These are phyloP conservation scores for Actenoides hombroni DNA, from an alignment of 2,113 vertebrate species.

Conservation along the genomic window DNA sequence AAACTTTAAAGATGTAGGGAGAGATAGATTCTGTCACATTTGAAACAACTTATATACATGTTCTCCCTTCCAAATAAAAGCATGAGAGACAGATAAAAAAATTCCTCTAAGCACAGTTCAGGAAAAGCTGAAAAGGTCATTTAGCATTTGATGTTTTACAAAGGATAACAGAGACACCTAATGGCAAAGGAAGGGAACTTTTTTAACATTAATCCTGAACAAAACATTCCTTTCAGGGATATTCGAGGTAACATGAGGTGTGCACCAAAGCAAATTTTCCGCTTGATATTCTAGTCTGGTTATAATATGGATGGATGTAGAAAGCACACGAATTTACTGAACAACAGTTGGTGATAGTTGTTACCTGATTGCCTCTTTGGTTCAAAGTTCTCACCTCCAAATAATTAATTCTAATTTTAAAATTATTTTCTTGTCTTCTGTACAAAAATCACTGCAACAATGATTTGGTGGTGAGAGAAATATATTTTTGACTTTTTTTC, in stretches of 20 bases:
- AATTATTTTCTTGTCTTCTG: background rate
- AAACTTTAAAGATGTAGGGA: background rate
- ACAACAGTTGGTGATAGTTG: background rate
- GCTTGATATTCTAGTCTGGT: background rate
- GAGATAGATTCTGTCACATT: background rate
- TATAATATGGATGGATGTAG: background rate
- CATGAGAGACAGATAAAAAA: background rate
- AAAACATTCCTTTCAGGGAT: background rate
- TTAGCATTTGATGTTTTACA: background rate
- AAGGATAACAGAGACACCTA: constrained; percentile 73
- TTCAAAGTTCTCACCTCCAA: background rate
- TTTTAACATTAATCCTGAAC: background rate
- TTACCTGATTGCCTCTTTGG: accelerated
- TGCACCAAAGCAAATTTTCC: background rate
- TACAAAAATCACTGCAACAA: background rate
- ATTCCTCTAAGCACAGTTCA: background rate
- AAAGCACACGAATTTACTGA: background rate
- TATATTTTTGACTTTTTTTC: background rate
- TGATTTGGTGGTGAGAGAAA: background rate
- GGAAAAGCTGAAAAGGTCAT: background rate
- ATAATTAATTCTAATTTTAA: background rate
- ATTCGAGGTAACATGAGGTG: background rate
- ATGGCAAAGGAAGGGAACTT: constrained; percentile 17
- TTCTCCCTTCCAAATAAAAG: background rate
- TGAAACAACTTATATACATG: background rate